phyloP scores from a whole-genome alignment of 2,888 invertebrate species.

The Crocallis elinguaria region DNA sequence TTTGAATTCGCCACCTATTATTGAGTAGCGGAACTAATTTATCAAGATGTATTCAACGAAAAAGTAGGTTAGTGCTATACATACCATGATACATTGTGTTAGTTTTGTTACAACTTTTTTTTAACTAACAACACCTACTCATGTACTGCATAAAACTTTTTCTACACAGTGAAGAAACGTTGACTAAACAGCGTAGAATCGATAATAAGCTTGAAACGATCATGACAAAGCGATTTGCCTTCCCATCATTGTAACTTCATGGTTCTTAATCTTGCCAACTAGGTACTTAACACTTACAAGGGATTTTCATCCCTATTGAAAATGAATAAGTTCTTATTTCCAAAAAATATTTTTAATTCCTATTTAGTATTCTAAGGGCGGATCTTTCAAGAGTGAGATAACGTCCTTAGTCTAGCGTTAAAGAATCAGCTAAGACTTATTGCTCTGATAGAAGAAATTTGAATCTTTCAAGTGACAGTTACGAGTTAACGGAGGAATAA shows the following conservation, averaged over 20 bases:
- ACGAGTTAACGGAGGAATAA: no score
- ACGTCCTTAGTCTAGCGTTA: no score
- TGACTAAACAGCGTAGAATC: slow-evolving; percentile 48
- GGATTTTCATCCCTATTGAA: slow-evolving; percentile 7
- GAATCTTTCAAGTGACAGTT: no score
- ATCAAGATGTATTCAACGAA: not conserved
- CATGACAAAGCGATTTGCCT: slow-evolving; percentile 54
- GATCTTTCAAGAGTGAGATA: no score
- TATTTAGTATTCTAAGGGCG: no score
- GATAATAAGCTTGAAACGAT: slow-evolving; percentile 45
- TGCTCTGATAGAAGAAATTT: no score
- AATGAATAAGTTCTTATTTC: slow-evolving; percentile 6
- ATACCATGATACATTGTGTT: no score
- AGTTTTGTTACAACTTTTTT: no score
- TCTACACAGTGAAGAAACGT: slow-evolving; percentile 8
- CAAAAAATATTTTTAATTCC: not conserved
- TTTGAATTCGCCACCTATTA: slow-evolving; percentile 53
- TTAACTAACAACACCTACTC: no score
- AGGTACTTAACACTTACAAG: slow-evolving; percentile 1
- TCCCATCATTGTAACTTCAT: slow-evolving; percentile 39
- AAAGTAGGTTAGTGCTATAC: slow-evolving; percentile 4
- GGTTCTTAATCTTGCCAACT: slow-evolving; percentile 28
- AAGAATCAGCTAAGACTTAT: no score
- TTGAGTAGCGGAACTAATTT: slow-evolving; percentile 43
- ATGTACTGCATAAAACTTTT: not conserved